Percentiles rank a stretch among this genome's conserved stretches.
Conservation (phyloP, 2,113 vertebrate genomes). For the Coryphaenoides rupestris region DNA sequence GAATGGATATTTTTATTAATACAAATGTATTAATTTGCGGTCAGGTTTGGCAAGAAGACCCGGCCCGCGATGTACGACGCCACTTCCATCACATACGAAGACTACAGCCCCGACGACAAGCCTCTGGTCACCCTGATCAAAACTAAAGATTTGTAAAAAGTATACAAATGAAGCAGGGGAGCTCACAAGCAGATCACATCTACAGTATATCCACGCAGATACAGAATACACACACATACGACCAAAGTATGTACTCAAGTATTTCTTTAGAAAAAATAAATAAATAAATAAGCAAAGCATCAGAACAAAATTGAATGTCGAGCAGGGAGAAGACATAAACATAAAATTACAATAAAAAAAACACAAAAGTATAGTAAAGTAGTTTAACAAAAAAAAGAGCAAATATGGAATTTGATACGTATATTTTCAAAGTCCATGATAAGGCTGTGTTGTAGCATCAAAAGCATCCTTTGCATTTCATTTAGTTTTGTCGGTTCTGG, state of each 20-base stretch:
- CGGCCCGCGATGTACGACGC: conserved; percentile 96
- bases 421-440: conserved; percentile 62
- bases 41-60: conserved; percentile 97
- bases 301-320: conserved; percentile 56
- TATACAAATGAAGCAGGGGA: conserved; percentile 9
- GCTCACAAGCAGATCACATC: conserved; percentile 22
- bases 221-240: conserved; percentile 20
- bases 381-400: conserved; percentile 48
- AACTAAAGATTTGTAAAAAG: conserved; percentile 97
- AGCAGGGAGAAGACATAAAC: conserved; percentile 23
- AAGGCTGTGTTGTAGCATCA: conserved; percentile 68
- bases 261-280: conserved; percentile 51
- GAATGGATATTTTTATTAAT: no score
- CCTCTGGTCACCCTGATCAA: conserved; percentile 98
- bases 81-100: conserved; percentile 93
- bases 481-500: conserved; percentile 39
- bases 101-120: conserved; percentile 97
- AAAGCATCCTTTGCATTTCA: conserved; percentile 50
- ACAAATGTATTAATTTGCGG: conserved; percentile 20
- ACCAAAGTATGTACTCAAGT: conserved; percentile 32
- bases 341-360: conserved; percentile 32
- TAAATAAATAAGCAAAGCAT: conserved; percentile 18
- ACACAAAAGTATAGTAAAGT: conserved; percentile 26
- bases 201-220: neutral
- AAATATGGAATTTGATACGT: conserved; percentile 58